Evolutionary conservation across 2,113 vertebrate species (phyloP).

Genomic region (Dryoscopus gambensis): DNA sequence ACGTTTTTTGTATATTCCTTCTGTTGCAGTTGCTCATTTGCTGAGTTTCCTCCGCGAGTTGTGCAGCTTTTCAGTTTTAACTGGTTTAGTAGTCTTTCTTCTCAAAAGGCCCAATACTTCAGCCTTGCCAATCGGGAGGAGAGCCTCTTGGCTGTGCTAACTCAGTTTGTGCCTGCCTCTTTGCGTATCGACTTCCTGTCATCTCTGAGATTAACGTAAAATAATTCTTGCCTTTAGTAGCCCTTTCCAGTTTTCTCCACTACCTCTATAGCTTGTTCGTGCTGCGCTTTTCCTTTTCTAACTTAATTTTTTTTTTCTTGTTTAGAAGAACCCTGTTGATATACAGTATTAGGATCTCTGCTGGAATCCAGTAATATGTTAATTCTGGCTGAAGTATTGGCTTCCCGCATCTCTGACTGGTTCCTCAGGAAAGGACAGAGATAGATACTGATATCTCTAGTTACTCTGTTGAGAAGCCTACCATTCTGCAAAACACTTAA

Average conservation of each 20-base stretch:
- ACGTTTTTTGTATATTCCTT: not conserved
- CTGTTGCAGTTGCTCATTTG: not conserved
- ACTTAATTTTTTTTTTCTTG: not conserved
- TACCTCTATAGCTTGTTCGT: not conserved
- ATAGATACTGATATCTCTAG: not conserved
- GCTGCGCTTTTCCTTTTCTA: not conserved
- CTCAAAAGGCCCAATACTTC: not conserved
- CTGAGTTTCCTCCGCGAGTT: not conserved
- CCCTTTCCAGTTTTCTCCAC: not conserved
- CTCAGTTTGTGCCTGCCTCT: not conserved
- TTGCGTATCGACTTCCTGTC: not conserved
- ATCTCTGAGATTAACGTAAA: not conserved
- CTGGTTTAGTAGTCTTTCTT: not conserved
- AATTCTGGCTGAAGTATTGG: not conserved
- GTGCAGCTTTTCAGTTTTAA: not conserved
- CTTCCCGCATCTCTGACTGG: not conserved
- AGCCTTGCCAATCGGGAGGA: not conserved
- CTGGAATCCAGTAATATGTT: not conserved
- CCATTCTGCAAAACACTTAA: not conserved
- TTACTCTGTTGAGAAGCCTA: not conserved
- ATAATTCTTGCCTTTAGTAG: not conserved
- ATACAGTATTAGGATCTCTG: not conserved
- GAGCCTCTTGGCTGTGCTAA: not conserved
- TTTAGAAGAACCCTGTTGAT: constrained; percentile 26
- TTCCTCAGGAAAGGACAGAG: not conserved